phyloP scores from a whole-genome alignment of 2,113 vertebrate genomes.

The Morone saxatilis region DNA sequence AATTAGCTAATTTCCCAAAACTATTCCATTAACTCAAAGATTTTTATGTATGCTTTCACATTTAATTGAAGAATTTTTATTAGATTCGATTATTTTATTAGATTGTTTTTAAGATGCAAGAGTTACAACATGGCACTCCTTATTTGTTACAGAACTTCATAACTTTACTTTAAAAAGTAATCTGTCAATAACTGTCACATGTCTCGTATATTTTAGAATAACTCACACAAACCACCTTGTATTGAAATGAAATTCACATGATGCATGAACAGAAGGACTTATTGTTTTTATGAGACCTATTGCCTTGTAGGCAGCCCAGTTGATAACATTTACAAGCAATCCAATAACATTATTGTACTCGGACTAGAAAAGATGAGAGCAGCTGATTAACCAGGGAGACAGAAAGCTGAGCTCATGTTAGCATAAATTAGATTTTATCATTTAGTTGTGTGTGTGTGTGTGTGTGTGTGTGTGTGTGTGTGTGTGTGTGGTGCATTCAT shows the following conservation, averaged over 20 bases:
- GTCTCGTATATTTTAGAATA: background rate
- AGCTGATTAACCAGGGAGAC: constrained; percentile 29
- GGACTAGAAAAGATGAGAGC: constrained; percentile 9
- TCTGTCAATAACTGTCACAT: background rate
- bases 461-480: background rate
- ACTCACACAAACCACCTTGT: background rate
- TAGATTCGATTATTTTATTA: background rate
- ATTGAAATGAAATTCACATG: background rate
- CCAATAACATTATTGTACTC: background rate
- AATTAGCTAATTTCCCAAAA: background rate
- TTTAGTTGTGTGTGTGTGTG: background rate
- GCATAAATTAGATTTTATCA: constrained; percentile 38
- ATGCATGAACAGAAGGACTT: background rate
- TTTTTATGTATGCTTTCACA: background rate
- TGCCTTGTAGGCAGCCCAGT: background rate
- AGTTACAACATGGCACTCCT: too few species aligned
- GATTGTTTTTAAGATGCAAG: background rate
- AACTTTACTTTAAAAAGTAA: background rate
- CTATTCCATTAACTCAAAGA: background rate
- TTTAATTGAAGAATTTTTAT: background rate
- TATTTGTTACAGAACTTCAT: too few species aligned
- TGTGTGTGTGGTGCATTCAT: background rate
- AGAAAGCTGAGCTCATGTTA: constrained; percentile 42
- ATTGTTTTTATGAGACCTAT: background rate
- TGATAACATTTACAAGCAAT: background rate